phyloP scores from a whole-genome alignment of 2,113 vertebrate species.

The Muntiacus reevesi region DNA sequence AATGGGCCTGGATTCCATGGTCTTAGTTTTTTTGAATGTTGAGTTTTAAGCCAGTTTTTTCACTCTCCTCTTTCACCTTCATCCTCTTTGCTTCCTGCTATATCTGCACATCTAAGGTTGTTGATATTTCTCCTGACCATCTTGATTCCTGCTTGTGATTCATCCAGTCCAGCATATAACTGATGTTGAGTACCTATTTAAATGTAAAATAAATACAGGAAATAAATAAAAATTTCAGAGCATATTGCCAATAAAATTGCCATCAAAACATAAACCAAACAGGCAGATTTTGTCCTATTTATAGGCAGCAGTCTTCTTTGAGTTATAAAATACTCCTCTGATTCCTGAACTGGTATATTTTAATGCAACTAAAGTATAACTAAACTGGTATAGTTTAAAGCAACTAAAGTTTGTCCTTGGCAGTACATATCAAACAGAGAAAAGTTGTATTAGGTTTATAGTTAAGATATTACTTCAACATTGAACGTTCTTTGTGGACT shows the following conservation, averaged over 20 bases:
- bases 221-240: background rate
- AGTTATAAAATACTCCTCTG: background rate
- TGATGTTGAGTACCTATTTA: background rate
- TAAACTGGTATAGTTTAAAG: background rate
- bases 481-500: slow-evolving; percentile 58
- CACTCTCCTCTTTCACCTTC: background rate
- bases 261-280: background rate
- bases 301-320: background rate
- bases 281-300: background rate
- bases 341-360: background rate
- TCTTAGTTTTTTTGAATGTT: background rate
- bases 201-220: background rate
- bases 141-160: background rate
- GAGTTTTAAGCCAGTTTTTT: background rate
- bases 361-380: background rate
- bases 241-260: background rate
- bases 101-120: background rate
- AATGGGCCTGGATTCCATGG: background rate
- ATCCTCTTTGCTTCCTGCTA: background rate
- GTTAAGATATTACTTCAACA: slow-evolving; percentile 54
- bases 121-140: background rate
- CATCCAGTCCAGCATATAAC: background rate
- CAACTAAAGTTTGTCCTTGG: slow-evolving; percentile 5
- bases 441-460: slow-evolving; percentile 30
- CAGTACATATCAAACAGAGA: slow-evolving; percentile 1